Percentiles rank a stretch among this genome's conserved stretches.
Conservation (phyloP, 2,888 invertebrate genomes). For the Gortyna flavago region DNA sequence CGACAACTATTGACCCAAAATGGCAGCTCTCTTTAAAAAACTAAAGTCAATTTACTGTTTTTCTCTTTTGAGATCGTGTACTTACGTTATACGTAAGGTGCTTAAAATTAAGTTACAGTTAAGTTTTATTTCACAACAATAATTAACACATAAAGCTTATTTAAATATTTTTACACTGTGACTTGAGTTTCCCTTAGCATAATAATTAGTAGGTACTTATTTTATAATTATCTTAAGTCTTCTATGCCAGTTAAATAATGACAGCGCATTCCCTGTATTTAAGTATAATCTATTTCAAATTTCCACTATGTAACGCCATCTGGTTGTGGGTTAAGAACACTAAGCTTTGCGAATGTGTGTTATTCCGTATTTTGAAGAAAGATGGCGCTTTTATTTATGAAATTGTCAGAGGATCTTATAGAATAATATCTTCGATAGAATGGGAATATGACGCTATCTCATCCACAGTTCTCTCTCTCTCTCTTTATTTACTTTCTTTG, state of each 20-base stretch:
- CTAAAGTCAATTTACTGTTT: not conserved
- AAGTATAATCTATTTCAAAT: not conserved
- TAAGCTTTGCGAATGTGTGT: not conserved
- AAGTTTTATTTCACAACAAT: not conserved
- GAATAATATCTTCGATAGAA: not conserved
- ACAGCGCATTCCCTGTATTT: not conserved
- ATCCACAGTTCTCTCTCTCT: not conserved
- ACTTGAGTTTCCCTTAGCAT: not conserved
- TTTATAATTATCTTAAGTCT: slow-evolving; percentile 3
- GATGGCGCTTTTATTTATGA: slow-evolving; percentile 22
- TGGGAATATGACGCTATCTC: not conserved
- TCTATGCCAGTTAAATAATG: not conserved
- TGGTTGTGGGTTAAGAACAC: not conserved
- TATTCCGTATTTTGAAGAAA: not conserved
- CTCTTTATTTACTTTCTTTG: not conserved
- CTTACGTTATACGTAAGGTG: not conserved
- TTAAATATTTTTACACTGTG: not conserved
- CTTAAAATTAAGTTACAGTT: slow-evolving; percentile 1
- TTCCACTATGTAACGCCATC: not conserved
- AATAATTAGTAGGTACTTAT: not conserved
- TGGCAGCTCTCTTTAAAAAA: not conserved
- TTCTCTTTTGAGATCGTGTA: slow-evolving; percentile 20
- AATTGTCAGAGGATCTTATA: not conserved
- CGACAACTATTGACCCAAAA: not conserved
- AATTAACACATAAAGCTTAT: slow-evolving; percentile 2